phyloP scores from a whole-genome alignment of 2,797 vertebrate species.

The Orientallactaga sibirica region DNA sequence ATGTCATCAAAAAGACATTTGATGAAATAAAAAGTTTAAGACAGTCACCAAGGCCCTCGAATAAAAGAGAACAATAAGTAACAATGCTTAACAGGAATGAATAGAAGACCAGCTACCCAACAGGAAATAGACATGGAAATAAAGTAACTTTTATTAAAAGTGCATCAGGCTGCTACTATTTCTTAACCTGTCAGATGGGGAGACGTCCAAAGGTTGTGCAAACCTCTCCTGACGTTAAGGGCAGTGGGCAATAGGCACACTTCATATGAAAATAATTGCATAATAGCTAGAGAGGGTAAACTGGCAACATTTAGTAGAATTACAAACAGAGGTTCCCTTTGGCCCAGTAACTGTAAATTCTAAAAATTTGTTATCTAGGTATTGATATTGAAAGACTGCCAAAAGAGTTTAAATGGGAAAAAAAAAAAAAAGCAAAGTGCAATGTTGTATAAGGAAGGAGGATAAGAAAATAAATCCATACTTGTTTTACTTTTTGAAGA shows the following conservation, averaged over 20 bases:
- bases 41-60: background rate
- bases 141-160: conserved; percentile 28
- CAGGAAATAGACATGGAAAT: background rate
- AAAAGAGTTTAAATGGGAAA: background rate
- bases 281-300: background rate
- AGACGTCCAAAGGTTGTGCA: background rate
- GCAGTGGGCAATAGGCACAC: background rate
- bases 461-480: background rate
- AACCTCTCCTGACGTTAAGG: background rate
- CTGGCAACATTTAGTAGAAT: conserved; percentile 39
- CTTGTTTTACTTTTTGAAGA: background rate
- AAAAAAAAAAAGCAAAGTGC: background rate
- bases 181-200: conserved; percentile 26
- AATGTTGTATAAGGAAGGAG: background rate
- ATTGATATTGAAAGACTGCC: background rate
- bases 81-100: background rate
- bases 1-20: conserved; percentile 19
- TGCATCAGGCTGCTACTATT: background rate
- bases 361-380: background rate
- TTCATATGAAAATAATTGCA: background rate
- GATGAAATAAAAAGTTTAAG: conserved; percentile 16
- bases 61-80: background rate
- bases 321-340: background rate
- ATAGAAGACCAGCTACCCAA: background rate
- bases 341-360: conserved; percentile 7